Conservation (phyloP, 2,888 invertebrate genomes). For the Synergus laeviventris region DNA sequence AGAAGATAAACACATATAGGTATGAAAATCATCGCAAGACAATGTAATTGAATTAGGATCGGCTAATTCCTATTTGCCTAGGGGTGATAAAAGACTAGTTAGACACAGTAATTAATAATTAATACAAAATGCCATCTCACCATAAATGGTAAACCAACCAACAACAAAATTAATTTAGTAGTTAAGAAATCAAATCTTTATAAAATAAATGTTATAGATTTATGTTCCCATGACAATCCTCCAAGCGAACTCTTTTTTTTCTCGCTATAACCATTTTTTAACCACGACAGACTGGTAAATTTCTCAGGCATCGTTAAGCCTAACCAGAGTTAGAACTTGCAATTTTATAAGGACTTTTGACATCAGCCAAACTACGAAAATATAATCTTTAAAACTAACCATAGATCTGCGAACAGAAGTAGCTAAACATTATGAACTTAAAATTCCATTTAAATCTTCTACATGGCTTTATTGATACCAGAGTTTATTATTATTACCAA, state of each 20-base stretch:
- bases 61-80: constrained; percentile 69
- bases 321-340: neutral
- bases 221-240: constrained; percentile 48
- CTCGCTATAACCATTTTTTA: neutral
- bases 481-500: neutral
- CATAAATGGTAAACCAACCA: constrained; percentile 68
- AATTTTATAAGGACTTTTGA: neutral
- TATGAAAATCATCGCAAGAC: constrained; percentile 70
- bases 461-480: neutral
- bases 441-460: neutral
- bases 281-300: neutral
- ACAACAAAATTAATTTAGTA: constrained; percentile 64
- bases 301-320: neutral
- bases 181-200: constrained; percentile 59
- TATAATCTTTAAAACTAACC: neutral
- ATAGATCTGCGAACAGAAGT: neutral
- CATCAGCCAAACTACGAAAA: neutral
- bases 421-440: neutral
- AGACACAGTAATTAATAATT: constrained; percentile 68
- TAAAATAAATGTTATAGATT: constrained; percentile 59
- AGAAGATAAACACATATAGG: constrained; percentile 61
- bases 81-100: constrained; percentile 69
- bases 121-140: constrained; percentile 69
- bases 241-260: constrained; percentile 39
- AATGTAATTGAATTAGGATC: constrained; percentile 76